Evolutionary conservation across 2,113 vertebrate genomes (phyloP).

Genomic region (Theristicus caerulescens): DNA sequence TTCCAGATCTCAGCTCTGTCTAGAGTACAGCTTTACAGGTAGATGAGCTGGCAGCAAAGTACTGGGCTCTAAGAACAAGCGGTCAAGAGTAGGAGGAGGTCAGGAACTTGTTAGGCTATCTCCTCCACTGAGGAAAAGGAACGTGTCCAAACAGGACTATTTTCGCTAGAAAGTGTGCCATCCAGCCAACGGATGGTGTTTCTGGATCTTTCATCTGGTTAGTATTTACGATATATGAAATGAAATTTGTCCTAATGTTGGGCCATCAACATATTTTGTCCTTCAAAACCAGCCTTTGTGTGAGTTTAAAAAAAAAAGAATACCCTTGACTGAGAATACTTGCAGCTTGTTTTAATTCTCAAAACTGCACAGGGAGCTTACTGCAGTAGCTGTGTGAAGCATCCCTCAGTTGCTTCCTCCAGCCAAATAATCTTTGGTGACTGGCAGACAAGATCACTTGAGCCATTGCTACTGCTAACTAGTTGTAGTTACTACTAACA

Average conservation of each 20-base stretch:
- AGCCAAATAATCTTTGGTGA: background rate
- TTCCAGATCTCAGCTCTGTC: background rate
- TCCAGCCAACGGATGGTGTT: background rate
- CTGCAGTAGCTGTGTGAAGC: background rate
- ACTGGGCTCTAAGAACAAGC: background rate
- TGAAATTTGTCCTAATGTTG: background rate
- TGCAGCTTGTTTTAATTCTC: background rate
- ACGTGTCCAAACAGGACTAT: background rate
- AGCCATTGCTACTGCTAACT: background rate
- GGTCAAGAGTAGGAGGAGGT: background rate
- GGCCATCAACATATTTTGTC: background rate
- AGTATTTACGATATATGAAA: background rate
- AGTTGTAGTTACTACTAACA: background rate
- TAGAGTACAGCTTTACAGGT: background rate
- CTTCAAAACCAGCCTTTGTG: background rate
- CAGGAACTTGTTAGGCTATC: background rate
- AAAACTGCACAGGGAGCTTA: background rate
- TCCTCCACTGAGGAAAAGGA: background rate
- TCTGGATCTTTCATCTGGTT: background rate
- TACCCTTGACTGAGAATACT: background rate
- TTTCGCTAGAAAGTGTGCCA: background rate
- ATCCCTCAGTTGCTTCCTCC: background rate
- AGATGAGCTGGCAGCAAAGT: background rate
- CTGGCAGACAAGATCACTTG: background rate
- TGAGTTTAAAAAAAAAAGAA: background rate